phyloP scores from a whole-genome alignment of 2,797 vertebrate genomes.

The Chaunax sp. region DNA sequence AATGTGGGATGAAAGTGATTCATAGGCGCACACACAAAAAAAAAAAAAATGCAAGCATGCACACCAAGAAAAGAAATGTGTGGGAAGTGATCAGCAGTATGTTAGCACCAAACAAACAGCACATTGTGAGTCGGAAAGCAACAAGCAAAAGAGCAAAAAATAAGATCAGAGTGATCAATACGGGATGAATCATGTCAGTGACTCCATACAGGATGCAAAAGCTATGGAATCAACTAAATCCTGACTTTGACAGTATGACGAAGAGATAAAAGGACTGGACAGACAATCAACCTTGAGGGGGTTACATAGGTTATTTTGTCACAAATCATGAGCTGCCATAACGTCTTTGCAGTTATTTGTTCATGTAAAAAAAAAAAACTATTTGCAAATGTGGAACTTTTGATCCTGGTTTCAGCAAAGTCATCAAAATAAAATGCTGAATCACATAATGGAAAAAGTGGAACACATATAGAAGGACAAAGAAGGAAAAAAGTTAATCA shows the following conservation, averaged over 20 bases:
- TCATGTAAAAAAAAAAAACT: background rate
- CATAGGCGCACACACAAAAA: constrained; percentile 30
- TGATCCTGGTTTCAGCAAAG: too few relatives aligned
- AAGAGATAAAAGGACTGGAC: too few relatives aligned
- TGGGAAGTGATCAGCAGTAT: constrained; percentile 58
- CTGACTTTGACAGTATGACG: too few relatives aligned
- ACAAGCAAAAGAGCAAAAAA: constrained; percentile 28
- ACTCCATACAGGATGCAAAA: background rate
- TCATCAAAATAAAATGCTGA: too few relatives aligned
- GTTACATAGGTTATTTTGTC: too few relatives aligned
- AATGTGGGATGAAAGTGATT: constrained; percentile 70
- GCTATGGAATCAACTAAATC: too few relatives aligned
- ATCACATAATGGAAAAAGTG: too few relatives aligned
- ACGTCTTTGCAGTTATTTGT: background rate
- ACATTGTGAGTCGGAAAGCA: constrained; percentile 41
- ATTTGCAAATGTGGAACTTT: background rate
- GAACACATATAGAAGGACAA: too few relatives aligned
- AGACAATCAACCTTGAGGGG: too few relatives aligned
- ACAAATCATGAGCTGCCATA: background rate
- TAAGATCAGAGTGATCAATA: constrained; percentile 36
- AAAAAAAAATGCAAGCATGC: constrained; percentile 23
- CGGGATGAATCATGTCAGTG: constrained; percentile 38
- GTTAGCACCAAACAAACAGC: constrained; percentile 41
- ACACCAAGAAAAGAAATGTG: constrained; percentile 59
- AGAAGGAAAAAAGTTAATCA: too few relatives aligned